Evolutionary conservation across 2,797 vertebrate species (phyloP), one percentile per base, ranked within the genome.

Genomic region (Anomalospiza imberbis): DNA sequence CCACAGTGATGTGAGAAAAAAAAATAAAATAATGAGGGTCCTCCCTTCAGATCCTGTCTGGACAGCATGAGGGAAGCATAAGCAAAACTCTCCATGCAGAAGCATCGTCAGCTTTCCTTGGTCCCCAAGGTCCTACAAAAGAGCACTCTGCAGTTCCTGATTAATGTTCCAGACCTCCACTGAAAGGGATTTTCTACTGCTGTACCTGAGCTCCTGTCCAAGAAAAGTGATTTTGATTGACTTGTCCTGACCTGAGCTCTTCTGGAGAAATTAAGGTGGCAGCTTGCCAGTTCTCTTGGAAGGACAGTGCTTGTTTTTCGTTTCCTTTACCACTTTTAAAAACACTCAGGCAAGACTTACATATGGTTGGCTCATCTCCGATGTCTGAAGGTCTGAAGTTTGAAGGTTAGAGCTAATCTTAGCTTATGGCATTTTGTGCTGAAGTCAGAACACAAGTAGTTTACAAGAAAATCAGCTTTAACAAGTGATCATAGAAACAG

Each of bases 331-430:
- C 70, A 57, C 67, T 93, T 81, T 57, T 58, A n/a, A 73, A 96
- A 94, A 66, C 91, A 88, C 62, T 70, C 32, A 92, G 70, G 42
- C 75, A 89, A 81, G 85, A 70, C 73, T 78, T 94, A 84, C 85
- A 92, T 76, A 88, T 31, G 85, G 88, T 78, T 84, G 82, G 82
- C 82, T 95, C 89, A 60, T 79, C 85, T 92, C 88, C 2, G 54
- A 31, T 77, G 76, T 87, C 89, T 89, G 79, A 94, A 78, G 82
- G 89, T 73, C 93, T 88, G 66, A 90, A 90, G 83, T 93, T 78
- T 81, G 91, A 94, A 95, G 94, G 89, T 95, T 94, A 95, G 68
- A 91, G 58, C 88, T 94, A 93, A 96, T 89, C 91, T 94, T 96
- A 94, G 92, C 85, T 47, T 47, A 10, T 15, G 80, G 74, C 74